phyloP scores from a whole-genome alignment of 2,888 invertebrate genomes.

The Dascillus cervinus region DNA sequence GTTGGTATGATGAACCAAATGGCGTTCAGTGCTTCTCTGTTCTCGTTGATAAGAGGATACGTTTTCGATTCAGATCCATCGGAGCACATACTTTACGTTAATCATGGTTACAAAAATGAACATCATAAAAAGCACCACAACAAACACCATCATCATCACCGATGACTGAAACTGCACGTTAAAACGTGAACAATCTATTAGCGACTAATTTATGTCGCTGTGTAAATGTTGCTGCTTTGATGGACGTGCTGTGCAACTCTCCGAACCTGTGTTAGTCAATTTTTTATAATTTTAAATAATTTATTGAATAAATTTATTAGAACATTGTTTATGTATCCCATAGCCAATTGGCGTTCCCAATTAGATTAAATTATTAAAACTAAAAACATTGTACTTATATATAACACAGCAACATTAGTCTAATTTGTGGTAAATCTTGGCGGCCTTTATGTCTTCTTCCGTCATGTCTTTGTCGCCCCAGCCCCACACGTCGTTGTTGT shows the following conservation, averaged over 20 bases:
- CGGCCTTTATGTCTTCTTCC: constrained; percentile 50
- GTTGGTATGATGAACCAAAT: constrained; percentile 59
- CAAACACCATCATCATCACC: no score
- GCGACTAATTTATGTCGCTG: no score
- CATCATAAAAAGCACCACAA: no score
- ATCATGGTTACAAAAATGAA: constrained; percentile 50
- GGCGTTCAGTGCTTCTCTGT: constrained; percentile 55
- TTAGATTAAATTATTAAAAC: constrained; percentile 1
- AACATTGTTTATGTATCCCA: no score
- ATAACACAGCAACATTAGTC: constrained; percentile 8
- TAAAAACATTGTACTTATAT: neutral
- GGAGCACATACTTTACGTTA: constrained; percentile 51
- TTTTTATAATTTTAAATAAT: no score
- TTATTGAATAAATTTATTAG: no score
- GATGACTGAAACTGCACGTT: no score
- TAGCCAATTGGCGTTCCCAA: no score
- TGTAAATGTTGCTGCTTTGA: no score
- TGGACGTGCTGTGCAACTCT: no score
- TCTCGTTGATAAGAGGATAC: constrained; percentile 51
- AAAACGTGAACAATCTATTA: no score
- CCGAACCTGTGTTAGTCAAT: no score
- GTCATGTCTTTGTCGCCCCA: constrained; percentile 76
- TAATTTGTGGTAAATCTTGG: constrained; percentile 25
- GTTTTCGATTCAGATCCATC: constrained; percentile 48
- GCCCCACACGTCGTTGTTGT: constrained; percentile 63